Evolutionary conservation across 2,113 vertebrate species (phyloP).

Genomic region (Condylura cristata): DNA sequence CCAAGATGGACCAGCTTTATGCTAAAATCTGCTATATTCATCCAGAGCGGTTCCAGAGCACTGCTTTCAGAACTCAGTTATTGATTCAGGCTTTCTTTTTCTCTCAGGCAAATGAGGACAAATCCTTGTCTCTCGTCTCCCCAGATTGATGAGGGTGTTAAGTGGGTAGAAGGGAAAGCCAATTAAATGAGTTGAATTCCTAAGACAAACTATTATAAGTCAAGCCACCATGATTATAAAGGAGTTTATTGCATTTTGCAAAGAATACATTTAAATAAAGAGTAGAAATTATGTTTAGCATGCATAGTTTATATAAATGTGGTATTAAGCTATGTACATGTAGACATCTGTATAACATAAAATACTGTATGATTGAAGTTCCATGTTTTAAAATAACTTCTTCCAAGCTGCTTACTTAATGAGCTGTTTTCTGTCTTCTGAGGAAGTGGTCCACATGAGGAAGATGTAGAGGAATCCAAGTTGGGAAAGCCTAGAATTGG

Average conservation of each 20-base stretch:
- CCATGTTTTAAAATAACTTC: not conserved
- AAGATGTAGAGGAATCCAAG: not conserved
- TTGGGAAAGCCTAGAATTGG: not conserved
- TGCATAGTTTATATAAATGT: conserved; percentile 7
- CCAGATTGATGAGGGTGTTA: not conserved
- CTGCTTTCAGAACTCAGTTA: not conserved
- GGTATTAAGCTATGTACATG: not conserved
- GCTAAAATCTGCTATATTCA: not conserved
- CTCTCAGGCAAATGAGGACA: not conserved
- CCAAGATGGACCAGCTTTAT: not conserved
- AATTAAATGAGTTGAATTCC: conserved; percentile 45
- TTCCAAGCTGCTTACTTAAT: not conserved
- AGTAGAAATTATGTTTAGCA: conserved; percentile 34
- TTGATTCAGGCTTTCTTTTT: not conserved
- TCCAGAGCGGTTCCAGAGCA: not conserved
- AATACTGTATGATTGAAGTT: not conserved
- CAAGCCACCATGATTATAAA: conserved; percentile 48
- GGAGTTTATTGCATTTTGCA: conserved; percentile 44
- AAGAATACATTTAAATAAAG: conserved; percentile 59
- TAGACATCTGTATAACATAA: not conserved
- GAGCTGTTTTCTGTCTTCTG: not conserved
- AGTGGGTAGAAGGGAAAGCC: not conserved
- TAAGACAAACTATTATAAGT: conserved; percentile 51
- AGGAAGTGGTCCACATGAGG: not conserved
- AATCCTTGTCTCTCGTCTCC: not conserved